Base-by-base conservation (phyloP, 2,888 invertebrate species). In the Hyposoter dolosus region DNA sequence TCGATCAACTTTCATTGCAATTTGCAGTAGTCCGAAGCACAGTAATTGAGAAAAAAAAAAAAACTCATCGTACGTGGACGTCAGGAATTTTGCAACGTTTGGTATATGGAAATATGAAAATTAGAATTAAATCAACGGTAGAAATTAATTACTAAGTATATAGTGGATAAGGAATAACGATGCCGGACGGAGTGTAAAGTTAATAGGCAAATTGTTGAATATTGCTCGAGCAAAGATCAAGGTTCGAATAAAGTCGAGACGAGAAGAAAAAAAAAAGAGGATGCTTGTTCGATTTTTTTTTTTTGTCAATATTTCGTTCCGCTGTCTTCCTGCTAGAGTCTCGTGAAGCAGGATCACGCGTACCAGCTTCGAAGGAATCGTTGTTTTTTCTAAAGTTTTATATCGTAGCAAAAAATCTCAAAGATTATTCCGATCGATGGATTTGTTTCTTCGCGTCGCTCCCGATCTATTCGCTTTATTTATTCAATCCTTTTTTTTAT, bases 161-260 rank as follows among this genome's bases (percentile, higher is more conserved):
- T 28, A 10, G 19, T 28, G n/a, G 12, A 65, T 47, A 47, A 12
- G 15, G 12, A 76, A 47, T 63, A 45, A n/a, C 15, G 45, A 75
- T n/a, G 32, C 32, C 10, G 4, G 32, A 56, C 5, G 19, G 19
- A 43, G 40, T 15, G 43, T 28, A n/a, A 45, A n/a, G 17, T 15
- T n/a, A 15, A 23, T 5, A 17, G 75, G 23, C 45, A 45, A 43
- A 45, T 43, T 45, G 4, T 65, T 32, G 17, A 5, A 50, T 32
- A 60, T 40, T 23, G 35, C 12, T 63, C 32, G 83, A 53, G 28
- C 77, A 77, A 72, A 75, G 83, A 83, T 83, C 83, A 83, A 83
- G 83, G 83, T 45, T 65, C 28, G 47, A 63, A 71, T 71, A 35
- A 28, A 40, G 28, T 23, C 23, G 35, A 53, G 10, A 56, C 12